Conservation (phyloP, 2,888 invertebrate genomes). For the Drosophila birchii region DNA sequence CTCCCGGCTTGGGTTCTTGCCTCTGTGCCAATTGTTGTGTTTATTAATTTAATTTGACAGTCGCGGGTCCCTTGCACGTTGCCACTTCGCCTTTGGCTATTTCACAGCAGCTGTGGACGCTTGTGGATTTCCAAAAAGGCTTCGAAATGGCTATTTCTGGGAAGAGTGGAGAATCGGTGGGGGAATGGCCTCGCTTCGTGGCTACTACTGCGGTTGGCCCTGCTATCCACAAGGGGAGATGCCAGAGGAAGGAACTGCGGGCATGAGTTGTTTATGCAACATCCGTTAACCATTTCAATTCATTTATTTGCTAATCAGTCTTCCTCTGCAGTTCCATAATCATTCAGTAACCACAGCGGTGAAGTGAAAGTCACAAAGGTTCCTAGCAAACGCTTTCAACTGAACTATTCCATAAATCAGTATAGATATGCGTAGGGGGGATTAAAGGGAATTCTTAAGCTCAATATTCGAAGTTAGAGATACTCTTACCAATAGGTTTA, state of each 20-base stretch:
- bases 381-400: conserved; percentile 34
- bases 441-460: not conserved
- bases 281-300: conserved; percentile 49
- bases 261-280: conserved; percentile 35
- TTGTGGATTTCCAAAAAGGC: conserved; percentile 47
- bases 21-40: conserved; percentile 72
- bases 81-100: conserved; percentile 56
- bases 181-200: conserved; percentile 38
- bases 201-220: conserved; percentile 47
- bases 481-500: not conserved
- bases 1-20: not conserved
- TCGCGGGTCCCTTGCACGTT: conserved; percentile 64
- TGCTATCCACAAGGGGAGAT: conserved; percentile 12
- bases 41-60: conserved; percentile 77
- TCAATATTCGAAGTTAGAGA: not conserved
- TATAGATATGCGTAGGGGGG: not conserved
- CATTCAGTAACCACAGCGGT: conserved; percentile 44
- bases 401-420: conserved; percentile 60
- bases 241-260: not conserved
- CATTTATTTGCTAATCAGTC: conserved; percentile 58
- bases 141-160: not conserved
- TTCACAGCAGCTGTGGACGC: conserved; percentile 64
- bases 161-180: conserved; percentile 7
- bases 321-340: conserved; percentile 51
- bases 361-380: conserved; percentile 33